Conservation (phyloP, 1,140 invertebrate genomes). For the Drosophila busckii region DNA sequence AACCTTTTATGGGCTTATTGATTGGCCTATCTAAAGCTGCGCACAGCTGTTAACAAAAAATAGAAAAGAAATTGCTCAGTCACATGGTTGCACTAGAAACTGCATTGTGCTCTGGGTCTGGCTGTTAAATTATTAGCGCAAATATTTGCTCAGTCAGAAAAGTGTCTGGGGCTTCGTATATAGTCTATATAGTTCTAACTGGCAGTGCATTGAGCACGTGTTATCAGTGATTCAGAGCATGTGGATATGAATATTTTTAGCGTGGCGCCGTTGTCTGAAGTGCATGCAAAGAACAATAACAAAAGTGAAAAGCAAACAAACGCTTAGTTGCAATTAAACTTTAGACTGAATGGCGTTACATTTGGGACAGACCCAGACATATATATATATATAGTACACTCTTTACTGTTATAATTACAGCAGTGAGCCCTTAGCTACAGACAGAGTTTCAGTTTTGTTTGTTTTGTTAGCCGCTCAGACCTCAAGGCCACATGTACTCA, state of each 20-base stretch:
- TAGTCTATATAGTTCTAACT: constrained; percentile 9
- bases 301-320: constrained; percentile 6
- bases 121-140: constrained; percentile 20
- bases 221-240: constrained; percentile 49
- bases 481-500: too few relatives aligned
- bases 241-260: constrained; percentile 44
- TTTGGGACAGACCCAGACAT: too few relatives aligned
- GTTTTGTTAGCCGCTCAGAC: too few relatives aligned
- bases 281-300: constrained; percentile 14
- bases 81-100: constrained; percentile 25
- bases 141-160: constrained; percentile 47
- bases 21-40: constrained; percentile 1
- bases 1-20: too few relatives aligned
- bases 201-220: constrained; percentile 45
- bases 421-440: too few relatives aligned
- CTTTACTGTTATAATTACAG: not conserved
- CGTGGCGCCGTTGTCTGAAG: constrained; percentile 23
- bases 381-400: not conserved
- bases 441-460: too few relatives aligned
- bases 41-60: not conserved
- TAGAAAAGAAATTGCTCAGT: not conserved
- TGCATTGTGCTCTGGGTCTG: constrained; percentile 31
- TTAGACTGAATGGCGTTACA: constrained; percentile 22
- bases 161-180: constrained; percentile 3
- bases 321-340: constrained; percentile 7